Base-by-base conservation (phyloP, 2,888 invertebrate species). In the Pheosia gnoma region DNA sequence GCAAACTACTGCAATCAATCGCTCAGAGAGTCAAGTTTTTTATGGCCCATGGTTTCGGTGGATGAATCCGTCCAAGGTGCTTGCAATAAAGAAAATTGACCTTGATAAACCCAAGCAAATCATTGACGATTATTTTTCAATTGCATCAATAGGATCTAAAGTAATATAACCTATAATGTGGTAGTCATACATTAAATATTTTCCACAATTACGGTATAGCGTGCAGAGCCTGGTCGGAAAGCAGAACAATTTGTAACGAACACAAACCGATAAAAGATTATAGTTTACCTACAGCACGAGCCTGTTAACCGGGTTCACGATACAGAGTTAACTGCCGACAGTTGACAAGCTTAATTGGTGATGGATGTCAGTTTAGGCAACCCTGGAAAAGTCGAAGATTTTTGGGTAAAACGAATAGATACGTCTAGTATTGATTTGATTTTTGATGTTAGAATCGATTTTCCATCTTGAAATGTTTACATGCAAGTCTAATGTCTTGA, bases 211-310 rank as follows among this genome's bases (percentile, higher is more conserved):
- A 25, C 25, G 25, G 25, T 25, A 63, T 72, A 52, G 69, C 69
- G 66, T 72, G 72, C 57, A 37, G 36, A 59, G 55, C 10, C n/a
- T 10, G 65, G 60, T 63, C 58, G n/a, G 62, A 66, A 60, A 63
- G 59, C 64, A 62, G 66, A 60, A 39, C 45, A 38, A 58, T 63
- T 61, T 61, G 41, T 49, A 66, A 59, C 13, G 53, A 63, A 59
- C 3, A 10, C 41, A 56, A 56, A 56, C 56, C 13, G 41, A 41
- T 7, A 41, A 54, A 56, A 56, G 56, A 13, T 56, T 56, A 56
- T 53, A 51, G 51, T 37, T 53, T 8, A 37, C 37, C 37, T 37
- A 53, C 37, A 8, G 53, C 53, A 53, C 53, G 53, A 53, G 8
- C 37, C 36, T 3, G 37, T 53, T 53, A 53, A 53, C 37, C 53